Base-by-base conservation (phyloP, 53 echinoderm and acorn worm genomes). In the Glandiceps talaboti region DNA sequence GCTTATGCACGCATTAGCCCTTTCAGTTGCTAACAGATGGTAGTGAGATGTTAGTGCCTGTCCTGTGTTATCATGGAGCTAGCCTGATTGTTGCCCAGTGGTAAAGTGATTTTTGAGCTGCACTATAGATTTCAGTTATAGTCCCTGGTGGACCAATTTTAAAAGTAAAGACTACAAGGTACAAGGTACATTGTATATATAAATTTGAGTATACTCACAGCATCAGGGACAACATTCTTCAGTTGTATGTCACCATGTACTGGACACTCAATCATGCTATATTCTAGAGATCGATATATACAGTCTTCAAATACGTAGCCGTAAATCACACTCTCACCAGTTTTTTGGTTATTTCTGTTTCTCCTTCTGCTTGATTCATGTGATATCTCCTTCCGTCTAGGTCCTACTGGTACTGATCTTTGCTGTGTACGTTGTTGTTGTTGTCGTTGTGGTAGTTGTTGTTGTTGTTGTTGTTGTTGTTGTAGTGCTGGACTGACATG, bases 231-330 rank as follows among this genome's bases (percentile, higher is more conserved):
- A 12, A 97, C 80, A n/a, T 88, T 86, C 28, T 80, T 83, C 77
- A 97, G 81, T 1, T 85, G 81, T 28, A 97, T 83, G 27, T 84
- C 77, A 0, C 97, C 97, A 84, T 97, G 97, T 29, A 77, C 87
- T n/a, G 97, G 97, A 79, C 97, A 97, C 27, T 82, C 79, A 1
- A 91, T 88, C 33, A 87, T 85, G 76, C 89, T 90, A 33, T 87
- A 87, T 76, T 90, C 90, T 93, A 97, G 91, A 1, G 89, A 88
- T 77, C 93, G 89, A 31, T 88, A 86, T 30, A 97, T 90, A 32
- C 92, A 81, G 80, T 93, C 93, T 81, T 97, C 97, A 85, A 97
- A 88, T 20, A 97, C 79, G 30, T 92, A 97, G 0, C 97, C 97
- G 79, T 91, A 97, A 30, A 97, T 45, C 6, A 45, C 64, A 45